Percentiles rank a stretch among this genome's conserved stretches.
These are phyloP conservation scores for Solen grandis DNA, from an alignment of 1,140 invertebrate species.

Conservation along the genomic window DNA sequence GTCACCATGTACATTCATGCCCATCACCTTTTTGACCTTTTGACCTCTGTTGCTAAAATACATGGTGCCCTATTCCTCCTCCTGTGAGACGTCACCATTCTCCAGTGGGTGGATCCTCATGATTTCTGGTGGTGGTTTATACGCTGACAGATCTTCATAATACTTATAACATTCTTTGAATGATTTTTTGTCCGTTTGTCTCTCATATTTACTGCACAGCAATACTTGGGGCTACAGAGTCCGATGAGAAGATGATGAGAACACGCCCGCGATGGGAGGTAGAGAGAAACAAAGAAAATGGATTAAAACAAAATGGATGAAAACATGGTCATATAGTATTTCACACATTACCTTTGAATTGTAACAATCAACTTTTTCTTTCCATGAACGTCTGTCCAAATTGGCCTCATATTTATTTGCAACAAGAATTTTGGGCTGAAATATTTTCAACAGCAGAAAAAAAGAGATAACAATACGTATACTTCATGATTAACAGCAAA, in stretches of 20 bases:
- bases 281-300: conserved; percentile 22
- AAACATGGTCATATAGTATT: background rate
- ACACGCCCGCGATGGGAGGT: background rate
- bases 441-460: background rate
- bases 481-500: too few species aligned
- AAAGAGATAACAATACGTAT: too few species aligned
- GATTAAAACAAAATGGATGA: background rate
- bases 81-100: background rate
- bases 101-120: background rate
- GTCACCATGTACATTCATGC: too few species aligned
- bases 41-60: background rate
- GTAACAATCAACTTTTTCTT: conserved; percentile 19
- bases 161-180: conserved; percentile 47
- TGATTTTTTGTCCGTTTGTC: conserved; percentile 38
- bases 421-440: conserved; percentile 60
- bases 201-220: conserved; percentile 53
- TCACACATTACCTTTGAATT: conserved; percentile 15
- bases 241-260: background rate
- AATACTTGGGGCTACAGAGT: conserved; percentile 48
- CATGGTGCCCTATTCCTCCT: background rate
- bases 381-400: conserved; percentile 41
- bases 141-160: conserved; percentile 58
- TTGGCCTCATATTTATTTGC: conserved; percentile 56
- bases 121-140: conserved; percentile 62
- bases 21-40: too few species aligned